Conservation (phyloP, 1,140 invertebrate species). For the Micrasema longulum region DNA sequence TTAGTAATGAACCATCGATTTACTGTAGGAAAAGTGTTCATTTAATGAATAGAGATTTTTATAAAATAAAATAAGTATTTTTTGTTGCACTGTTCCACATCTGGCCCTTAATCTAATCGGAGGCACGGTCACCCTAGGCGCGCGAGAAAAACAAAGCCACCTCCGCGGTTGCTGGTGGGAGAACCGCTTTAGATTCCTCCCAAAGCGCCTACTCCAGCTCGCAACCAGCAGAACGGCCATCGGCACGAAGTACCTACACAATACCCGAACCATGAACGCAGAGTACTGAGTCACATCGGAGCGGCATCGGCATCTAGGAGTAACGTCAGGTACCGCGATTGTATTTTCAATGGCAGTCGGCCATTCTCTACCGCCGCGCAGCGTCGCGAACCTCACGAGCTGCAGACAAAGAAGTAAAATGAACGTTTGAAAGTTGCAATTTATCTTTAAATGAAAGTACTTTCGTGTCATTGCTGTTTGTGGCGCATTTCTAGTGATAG, state of each 20-base stretch:
- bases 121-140: not conserved
- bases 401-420: not conserved
- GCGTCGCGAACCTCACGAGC: constrained; percentile 24
- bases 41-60: too few species aligned
- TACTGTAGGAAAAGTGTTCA: too few species aligned
- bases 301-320: not conserved
- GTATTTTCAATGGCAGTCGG: constrained; percentile 43
- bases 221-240: not conserved
- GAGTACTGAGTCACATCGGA: not conserved
- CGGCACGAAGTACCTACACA: not conserved
- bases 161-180: constrained; percentile 26
- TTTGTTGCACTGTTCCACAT: too few species aligned
- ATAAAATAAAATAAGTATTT: too few species aligned
- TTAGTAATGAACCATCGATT: too few species aligned
- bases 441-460: constrained; percentile 30
- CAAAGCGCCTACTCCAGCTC: not conserved
- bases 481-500: not conserved
- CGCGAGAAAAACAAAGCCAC: constrained; percentile 35
- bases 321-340: constrained; percentile 5
- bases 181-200: constrained; percentile 32
- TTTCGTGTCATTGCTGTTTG: not conserved
- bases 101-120: too few species aligned
- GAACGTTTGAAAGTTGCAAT: constrained; percentile 27
- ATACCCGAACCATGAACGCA: not conserved
- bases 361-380: constrained; percentile 31